Evolutionary conservation across 2,797 vertebrate genomes (phyloP).

Genomic region (Syngnathus rostellatus): DNA sequence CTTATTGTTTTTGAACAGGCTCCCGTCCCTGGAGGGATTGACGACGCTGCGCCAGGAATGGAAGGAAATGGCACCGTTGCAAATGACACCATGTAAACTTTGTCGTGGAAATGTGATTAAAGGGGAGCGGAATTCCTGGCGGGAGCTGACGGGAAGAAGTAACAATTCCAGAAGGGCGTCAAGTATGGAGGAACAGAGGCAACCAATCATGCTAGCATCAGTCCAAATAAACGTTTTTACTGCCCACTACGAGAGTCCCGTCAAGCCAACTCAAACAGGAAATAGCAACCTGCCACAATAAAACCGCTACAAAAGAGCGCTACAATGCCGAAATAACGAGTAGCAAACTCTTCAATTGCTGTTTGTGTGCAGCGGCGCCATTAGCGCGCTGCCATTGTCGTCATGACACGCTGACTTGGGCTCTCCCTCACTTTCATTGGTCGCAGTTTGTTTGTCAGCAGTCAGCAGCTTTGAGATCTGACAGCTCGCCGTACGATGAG

Average conservation of each 20-base stretch:
- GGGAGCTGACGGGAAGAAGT: neutral
- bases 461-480: too few relatives aligned
- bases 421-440: too few relatives aligned
- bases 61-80: neutral
- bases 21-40: neutral
- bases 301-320: neutral
- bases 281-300: neutral
- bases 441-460: too few relatives aligned
- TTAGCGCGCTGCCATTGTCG: too few relatives aligned
- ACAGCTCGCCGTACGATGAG: too few relatives aligned
- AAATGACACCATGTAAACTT: neutral
- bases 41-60: neutral
- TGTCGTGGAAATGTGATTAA: neutral
- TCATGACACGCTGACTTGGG: too few relatives aligned
- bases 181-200: neutral
- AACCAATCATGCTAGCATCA: neutral
- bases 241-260: neutral
- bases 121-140: neutral
- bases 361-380: too few relatives aligned
- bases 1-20: constrained; percentile 4
- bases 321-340: too few relatives aligned
- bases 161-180: neutral
- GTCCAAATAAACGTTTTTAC: too few relatives aligned
- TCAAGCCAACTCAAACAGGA: neutral
- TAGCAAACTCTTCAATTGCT: too few relatives aligned